Evolutionary conservation across 2,888 invertebrate species (phyloP), one percentile per base, ranked within the genome.

Genomic region (Drosophila colorata): DNA sequence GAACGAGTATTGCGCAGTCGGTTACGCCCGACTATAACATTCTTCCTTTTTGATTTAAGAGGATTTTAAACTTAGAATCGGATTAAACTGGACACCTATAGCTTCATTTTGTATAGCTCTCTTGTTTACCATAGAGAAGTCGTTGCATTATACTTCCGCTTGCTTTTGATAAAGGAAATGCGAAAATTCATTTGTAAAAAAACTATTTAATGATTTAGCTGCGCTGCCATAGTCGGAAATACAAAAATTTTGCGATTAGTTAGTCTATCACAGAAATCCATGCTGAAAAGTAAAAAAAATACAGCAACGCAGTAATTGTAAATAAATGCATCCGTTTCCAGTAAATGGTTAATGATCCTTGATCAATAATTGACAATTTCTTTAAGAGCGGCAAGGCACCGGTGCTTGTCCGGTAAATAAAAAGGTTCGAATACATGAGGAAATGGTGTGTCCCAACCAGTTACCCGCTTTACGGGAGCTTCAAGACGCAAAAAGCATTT

Each of bases 401-500:
- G 94, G 96, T 97, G 97, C 91, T 96, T 97, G 92, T 97, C 97
- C 0, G 99, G 99, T 78, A 99, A 92, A 93, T 99, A 99, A 93
- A 99, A 97, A 0, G 97, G 96, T 92, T 99, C 99, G 93, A 96
- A 98, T 48, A 98, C 95, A 92, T 98, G 98, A 5, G 99, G 98
- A 93, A 99, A 99, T 11, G 99, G 99, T 2, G 98, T 97, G 93
- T 99, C 99, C 95, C 98, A 98, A 11, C 99, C 92, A 23, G 98
- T 95, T 48, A 98, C 97, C 74, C 99, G 94, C 44, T 94, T 93
- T 13, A 99, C 93, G 0, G 99, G 99, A 0, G 99, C 98, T 92
- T 99, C 98, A 80, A 99, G 94, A 91, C 97, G 95, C 41, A 99
- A 94, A 93, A 99, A 99, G 91, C 99, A 99, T 85, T 97, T 95